These are phyloP conservation scores for Lordiphosa clarofinis DNA, from an alignment of 1,140 invertebrate genomes.

Conservation along the genomic window DNA sequence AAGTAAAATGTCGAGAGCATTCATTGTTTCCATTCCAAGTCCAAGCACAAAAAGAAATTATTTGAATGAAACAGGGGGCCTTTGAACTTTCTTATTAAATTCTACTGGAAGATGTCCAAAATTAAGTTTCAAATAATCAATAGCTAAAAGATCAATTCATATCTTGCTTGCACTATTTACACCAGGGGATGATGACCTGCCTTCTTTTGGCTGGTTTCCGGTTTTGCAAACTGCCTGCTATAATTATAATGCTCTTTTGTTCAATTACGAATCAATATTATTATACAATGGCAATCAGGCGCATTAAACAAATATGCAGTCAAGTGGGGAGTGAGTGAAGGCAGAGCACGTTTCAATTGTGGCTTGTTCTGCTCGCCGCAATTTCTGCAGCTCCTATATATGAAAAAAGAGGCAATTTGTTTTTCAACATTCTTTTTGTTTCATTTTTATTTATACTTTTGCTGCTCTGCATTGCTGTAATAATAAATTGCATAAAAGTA, in stretches of 20 bases:
- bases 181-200: background rate
- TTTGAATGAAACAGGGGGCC: too few species aligned
- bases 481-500: constrained; percentile 77
- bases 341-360: constrained; percentile 63
- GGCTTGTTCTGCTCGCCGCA: constrained; percentile 50
- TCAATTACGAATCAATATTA: constrained; percentile 7
- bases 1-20: too few species aligned
- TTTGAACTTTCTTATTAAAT: too few species aligned
- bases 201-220: constrained; percentile 3
- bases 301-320: constrained; percentile 18
- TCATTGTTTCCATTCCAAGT: too few species aligned
- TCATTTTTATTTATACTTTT: constrained; percentile 1
- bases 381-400: constrained; percentile 41
- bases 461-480: constrained; percentile 53
- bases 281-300: constrained; percentile 28
- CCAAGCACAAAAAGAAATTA: too few species aligned
- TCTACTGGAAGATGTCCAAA: too few species aligned
- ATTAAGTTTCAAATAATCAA: too few species aligned
- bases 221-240: background rate
- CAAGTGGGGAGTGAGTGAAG: constrained; percentile 19
- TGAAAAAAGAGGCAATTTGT: constrained; percentile 63
- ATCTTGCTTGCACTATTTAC: too few species aligned
- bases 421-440: constrained; percentile 37
- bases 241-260: constrained; percentile 8
- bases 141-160: too few species aligned